These are phyloP conservation scores for Tipula vernalis DNA, from an alignment of 2,888 invertebrate genomes.

Conservation along the genomic window DNA sequence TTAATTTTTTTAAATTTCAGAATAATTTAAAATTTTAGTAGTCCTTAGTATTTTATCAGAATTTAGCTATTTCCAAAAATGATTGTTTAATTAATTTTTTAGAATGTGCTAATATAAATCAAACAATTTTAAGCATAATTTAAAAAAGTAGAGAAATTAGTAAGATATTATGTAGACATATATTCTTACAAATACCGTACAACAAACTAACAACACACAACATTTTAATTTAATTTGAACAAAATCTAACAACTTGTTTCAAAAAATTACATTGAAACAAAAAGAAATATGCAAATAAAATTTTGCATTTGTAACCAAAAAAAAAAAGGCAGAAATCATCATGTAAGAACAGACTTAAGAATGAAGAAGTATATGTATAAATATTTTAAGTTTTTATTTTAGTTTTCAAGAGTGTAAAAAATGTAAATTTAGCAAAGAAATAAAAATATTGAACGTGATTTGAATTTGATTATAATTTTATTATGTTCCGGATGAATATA, in stretches of 20 bases:
- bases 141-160: too few species aligned
- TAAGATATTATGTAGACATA: too few species aligned
- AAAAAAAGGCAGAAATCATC: background rate
- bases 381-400: background rate
- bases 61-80: too few species aligned
- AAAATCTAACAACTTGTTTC: background rate
- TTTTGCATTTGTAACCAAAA: background rate
- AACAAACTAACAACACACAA: background rate
- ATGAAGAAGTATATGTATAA: background rate
- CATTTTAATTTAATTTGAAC: background rate
- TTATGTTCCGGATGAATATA: conserved; percentile 4
- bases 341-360: background rate
- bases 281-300: background rate
- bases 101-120: too few species aligned
- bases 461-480: background rate
- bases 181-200: background rate
- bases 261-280: background rate
- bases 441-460: background rate
- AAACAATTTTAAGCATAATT: too few species aligned
- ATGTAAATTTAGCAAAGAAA: background rate
- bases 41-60: too few species aligned
- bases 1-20: too few species aligned
- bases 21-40: too few species aligned
- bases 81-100: too few species aligned
- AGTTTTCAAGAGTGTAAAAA: background rate